Percentiles rank a stretch among this genome's conserved stretches.
These are phyloP conservation scores for Drosophila lacicola DNA, from an alignment of 2,888 invertebrate species.

Conservation along the genomic window DNA sequence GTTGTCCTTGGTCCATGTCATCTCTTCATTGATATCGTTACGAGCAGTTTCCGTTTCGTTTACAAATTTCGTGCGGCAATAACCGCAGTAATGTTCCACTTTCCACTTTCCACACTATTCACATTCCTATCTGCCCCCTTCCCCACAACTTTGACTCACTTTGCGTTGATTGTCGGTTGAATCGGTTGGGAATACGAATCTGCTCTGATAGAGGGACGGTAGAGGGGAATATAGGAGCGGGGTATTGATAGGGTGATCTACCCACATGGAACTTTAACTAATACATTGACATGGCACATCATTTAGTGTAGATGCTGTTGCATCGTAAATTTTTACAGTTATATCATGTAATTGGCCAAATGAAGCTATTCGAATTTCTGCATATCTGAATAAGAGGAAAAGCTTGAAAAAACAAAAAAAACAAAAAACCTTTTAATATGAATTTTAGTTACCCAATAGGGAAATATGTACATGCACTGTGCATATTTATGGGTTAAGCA, in stretches of 20 bases:
- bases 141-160: neutral
- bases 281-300: constrained; percentile 55
- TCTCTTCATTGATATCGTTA: constrained; percentile 77
- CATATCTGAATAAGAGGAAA: constrained; percentile 26
- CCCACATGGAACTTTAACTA: constrained; percentile 48
- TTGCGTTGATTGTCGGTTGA: constrained; percentile 59
- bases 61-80: constrained; percentile 76
- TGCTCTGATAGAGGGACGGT: neutral
- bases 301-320: constrained; percentile 43
- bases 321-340: constrained; percentile 72
- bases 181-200: constrained; percentile 51
- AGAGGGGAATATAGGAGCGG: neutral
- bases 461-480: constrained; percentile 27
- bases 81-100: constrained; percentile 71
- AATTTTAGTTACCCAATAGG: constrained; percentile 10
- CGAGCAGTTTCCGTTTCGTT: constrained; percentile 76
- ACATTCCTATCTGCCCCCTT: neutral
- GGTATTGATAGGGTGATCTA: neutral
- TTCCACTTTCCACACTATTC: constrained; percentile 30
- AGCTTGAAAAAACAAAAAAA: constrained; percentile 15
- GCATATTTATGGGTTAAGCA: constrained; percentile 41
- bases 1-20: constrained; percentile 66
- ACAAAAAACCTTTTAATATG: constrained; percentile 20
- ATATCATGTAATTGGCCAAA: constrained; percentile 72
- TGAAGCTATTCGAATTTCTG: constrained; percentile 65